A percentile compares a stretch with the other conserved stretches of the same genome.
Evolutionary conservation across 2,113 vertebrate species (phyloP).

Genomic region (Agapornis roseicollis): DNA sequence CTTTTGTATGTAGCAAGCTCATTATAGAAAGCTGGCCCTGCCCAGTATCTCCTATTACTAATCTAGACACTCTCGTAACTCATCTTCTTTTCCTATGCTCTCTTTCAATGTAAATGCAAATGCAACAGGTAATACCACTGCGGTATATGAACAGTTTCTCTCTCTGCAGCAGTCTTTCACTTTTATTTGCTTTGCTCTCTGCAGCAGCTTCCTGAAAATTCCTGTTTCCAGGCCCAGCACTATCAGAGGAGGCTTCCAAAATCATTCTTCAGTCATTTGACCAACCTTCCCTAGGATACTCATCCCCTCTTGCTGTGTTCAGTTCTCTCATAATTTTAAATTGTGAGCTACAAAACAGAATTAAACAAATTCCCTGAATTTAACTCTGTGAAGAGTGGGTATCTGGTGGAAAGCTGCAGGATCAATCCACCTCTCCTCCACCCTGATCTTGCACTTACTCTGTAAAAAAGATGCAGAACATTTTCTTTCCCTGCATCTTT

Average conservation of each 20-base stretch:
- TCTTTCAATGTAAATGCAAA: neutral
- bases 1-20: slow-evolving; percentile 15
- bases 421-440: neutral
- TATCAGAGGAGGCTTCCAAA: neutral
- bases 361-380: neutral
- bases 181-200: neutral
- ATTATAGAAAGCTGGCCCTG: neutral
- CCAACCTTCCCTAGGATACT: neutral
- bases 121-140: neutral
- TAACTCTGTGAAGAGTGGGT: neutral
- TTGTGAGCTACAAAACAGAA: neutral
- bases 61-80: neutral
- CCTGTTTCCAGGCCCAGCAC: neutral
- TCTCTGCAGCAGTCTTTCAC: neutral
- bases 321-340: neutral
- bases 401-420: neutral
- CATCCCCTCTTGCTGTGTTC: neutral
- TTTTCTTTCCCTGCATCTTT: neutral
- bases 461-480: neutral
- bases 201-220: neutral
- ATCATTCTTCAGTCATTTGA: neutral
- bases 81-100: neutral
- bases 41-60: neutral
- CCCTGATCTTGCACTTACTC: neutral
- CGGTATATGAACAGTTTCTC: neutral